Conservation (phyloP, 2,113 vertebrate genomes). For the Penelope pileata region DNA sequence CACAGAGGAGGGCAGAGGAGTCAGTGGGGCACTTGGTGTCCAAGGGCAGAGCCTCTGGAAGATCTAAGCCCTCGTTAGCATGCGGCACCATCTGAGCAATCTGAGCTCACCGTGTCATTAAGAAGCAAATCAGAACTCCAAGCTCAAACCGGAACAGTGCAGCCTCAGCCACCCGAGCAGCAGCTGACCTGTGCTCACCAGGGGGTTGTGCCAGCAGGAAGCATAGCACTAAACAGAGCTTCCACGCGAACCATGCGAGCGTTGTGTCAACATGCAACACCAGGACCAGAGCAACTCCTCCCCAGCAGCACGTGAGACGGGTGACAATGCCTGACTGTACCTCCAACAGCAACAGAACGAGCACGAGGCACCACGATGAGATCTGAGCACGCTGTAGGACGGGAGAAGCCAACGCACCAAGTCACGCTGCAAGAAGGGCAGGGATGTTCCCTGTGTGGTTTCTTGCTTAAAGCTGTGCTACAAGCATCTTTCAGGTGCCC, state of each 20-base stretch:
- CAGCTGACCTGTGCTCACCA: neutral
- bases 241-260: accelerated
- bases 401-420: neutral
- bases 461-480: neutral
- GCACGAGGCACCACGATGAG: accelerated
- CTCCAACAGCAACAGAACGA: neutral
- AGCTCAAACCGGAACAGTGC: neutral
- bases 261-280: neutral
- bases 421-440: neutral
- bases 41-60: neutral
- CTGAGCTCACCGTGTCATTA: neutral
- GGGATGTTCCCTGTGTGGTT: accelerated
- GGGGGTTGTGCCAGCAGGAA: neutral
- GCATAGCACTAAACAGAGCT: accelerated
- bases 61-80: neutral
- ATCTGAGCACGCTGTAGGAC: accelerated
- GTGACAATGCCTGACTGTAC: neutral
- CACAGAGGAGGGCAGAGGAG: neutral
- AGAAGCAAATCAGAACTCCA: neutral
- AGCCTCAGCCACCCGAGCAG: neutral
- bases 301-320: neutral
- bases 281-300: neutral
- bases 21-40: neutral
- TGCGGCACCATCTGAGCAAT: neutral
- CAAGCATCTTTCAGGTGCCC: neutral